Evolutionary conservation across 2,113 vertebrate species (phyloP), one percentile per base, ranked within the genome.

Genomic region (Aleadryas rufinucha): DNA sequence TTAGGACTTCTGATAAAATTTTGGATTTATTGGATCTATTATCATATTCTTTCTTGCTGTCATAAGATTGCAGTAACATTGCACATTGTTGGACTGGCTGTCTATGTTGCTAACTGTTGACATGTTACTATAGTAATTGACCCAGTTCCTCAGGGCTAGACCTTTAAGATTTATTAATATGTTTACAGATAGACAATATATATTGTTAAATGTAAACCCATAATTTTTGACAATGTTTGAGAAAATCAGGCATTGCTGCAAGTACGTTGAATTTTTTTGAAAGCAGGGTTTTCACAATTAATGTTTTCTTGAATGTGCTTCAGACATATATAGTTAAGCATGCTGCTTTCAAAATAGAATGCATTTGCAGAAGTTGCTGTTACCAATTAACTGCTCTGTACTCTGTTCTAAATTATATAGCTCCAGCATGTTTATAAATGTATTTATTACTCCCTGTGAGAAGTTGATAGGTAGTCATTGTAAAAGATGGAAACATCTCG

Each of bases 241-340:
- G 68, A 83, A 94, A 94, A 88, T 94, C 81, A 84, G 89, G 59
- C 65, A 90, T 42, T 63, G 57, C 16, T 96, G 42, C 42, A 89
- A 93, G 76, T 76, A 63, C 21, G 87, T 64, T 83, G 76, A 71
- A 69, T 97, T 93, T 94, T 95, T 96, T 97, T 95, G 21, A 94
- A 97, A 87, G 74, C 87, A 91, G 31, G 14, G 16, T 87, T 97
- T 97, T 94, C 77, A 91, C 96, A 96, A 97, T 85, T 89, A 95
- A 97, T 90, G 28, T 86, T 88, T 92, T 39, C 39, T 89, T 88
- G 66, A 95, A 20, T 20, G 74, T 94, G 76, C 83, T 45, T 85
- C 33, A 81, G 71, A 26, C n/a, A 27, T 78, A 89, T 53, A 44
- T 30, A 82, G 78, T 68, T 63, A 96, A 94, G 93, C 26, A 39